phyloP scores from a whole-genome alignment of 2,797 vertebrate genomes.

The Philypnodon macrostomus region DNA sequence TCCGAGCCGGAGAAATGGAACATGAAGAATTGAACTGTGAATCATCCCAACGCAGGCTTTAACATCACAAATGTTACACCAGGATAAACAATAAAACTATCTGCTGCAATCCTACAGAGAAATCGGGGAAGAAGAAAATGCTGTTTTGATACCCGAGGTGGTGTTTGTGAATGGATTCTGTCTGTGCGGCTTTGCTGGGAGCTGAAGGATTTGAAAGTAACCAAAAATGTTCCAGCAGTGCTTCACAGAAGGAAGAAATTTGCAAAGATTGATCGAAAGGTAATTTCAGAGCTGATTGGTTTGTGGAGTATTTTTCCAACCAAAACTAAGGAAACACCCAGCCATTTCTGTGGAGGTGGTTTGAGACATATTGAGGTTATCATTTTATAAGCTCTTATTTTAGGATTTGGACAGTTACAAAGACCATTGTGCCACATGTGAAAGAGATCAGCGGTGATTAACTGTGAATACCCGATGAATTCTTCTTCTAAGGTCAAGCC shows the following conservation, averaged over 20 bases:
- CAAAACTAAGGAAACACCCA: not conserved
- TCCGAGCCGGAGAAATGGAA: conserved; percentile 37
- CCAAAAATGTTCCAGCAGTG: conserved; percentile 1
- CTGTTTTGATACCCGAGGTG: conserved; percentile 2
- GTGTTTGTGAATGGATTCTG: conserved; percentile 12
- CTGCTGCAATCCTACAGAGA: conserved; percentile 10
- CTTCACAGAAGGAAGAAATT: not conserved
- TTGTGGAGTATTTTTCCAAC: conserved; percentile 1
- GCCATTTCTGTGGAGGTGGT: too few relatives aligned
- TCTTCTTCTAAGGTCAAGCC: conserved; percentile 64
- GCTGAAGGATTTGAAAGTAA: conserved; percentile 5
- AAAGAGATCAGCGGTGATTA: conserved; percentile 56
- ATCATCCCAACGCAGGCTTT: conserved; percentile 46
- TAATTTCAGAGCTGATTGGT: conserved; percentile 2
- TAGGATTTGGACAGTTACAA: conserved; percentile 58
- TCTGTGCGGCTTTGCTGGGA: not conserved
- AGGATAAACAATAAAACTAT: conserved; percentile 19
- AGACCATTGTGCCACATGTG: conserved; percentile 53
- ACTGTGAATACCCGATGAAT: conserved; percentile 57
- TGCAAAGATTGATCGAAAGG: not conserved
- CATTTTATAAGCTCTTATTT: conserved; percentile 43
- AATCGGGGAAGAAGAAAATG: conserved; percentile 3
- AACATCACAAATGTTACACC: conserved; percentile 29
- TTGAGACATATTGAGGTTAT: conserved; percentile 43
- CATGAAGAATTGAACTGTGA: conserved; percentile 50